phyloP scores from a whole-genome alignment of 92 coral and sea anemone species.

The Chrysogorgia sp. region DNA sequence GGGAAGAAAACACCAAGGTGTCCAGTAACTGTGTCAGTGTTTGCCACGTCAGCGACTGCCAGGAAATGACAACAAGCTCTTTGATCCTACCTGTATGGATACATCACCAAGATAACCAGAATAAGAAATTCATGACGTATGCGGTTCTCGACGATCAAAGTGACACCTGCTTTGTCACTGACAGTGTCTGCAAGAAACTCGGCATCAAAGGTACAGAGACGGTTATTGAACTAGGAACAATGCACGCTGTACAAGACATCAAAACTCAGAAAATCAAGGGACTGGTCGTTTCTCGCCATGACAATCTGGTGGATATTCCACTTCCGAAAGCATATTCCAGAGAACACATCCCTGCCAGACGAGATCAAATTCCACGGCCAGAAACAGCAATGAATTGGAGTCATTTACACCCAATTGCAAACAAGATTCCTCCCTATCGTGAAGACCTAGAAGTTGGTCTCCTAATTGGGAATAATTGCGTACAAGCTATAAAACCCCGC shows the following conservation, averaged over 20 bases:
- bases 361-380: slow-evolving; percentile 50
- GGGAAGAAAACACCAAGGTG: neutral
- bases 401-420: slow-evolving; percentile 21
- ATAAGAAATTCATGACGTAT: neutral
- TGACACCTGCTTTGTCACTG: no score
- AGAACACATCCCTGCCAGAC: slow-evolving; percentile 22
- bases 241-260: no score
- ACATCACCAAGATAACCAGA: slow-evolving; percentile 54
- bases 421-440: slow-evolving; percentile 52
- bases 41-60: slow-evolving; percentile 54
- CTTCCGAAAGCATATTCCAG: slow-evolving; percentile 64
- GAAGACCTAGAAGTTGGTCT: slow-evolving; percentile 35
- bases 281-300: slow-evolving; percentile 44
- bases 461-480: no score
- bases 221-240: no score
- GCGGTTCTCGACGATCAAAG: no score
- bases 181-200: no score
- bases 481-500: slow-evolving; percentile 45
- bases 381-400: slow-evolving; percentile 30
- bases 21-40: slow-evolving; percentile 57
- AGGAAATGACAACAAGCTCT: slow-evolving; percentile 54
- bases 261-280: slow-evolving; percentile 54
- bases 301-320: slow-evolving; percentile 38
- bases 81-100: slow-evolving; percentile 66
- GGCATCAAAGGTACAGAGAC: no score